Conservation (phyloP, 2,113 vertebrate species). For the Oxyura jamaicensis region DNA sequence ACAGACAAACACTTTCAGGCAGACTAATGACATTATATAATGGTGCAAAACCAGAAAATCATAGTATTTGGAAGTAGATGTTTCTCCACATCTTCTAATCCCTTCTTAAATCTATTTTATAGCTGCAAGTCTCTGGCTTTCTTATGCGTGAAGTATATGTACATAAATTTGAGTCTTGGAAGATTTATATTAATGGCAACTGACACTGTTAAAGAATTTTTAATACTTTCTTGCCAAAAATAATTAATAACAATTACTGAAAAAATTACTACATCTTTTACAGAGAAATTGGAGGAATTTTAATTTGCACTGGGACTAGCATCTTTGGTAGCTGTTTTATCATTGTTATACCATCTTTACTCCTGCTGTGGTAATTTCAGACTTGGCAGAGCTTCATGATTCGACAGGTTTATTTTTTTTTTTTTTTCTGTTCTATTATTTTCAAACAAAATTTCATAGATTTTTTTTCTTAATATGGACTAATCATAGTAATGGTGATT, state of each 20-base stretch:
- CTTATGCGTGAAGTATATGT: background rate
- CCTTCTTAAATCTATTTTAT: background rate
- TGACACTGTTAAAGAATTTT: background rate
- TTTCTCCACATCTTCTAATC: background rate
- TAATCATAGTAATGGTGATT: conserved; percentile 7
- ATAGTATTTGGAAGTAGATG: background rate
- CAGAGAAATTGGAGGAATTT: background rate
- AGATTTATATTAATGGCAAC: background rate
- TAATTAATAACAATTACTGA: conserved; percentile 8
- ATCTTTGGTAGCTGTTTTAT: background rate
- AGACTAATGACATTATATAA: background rate
- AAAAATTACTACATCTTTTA: background rate
- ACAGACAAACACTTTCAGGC: fast-evolving
- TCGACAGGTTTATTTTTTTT: background rate
- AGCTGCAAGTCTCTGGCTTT: background rate
- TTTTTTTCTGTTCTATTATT: background rate
- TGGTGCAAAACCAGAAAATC: background rate
- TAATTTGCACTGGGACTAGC: background rate
- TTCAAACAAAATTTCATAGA: background rate
- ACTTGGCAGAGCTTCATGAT: background rate
- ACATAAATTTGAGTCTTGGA: background rate
- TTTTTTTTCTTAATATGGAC: background rate
- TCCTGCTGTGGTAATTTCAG: conserved; percentile 34
- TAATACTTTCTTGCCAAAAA: background rate
- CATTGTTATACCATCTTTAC: background rate